Conservation (phyloP, 2,797 vertebrate genomes). For the Podargus strigoides region DNA sequence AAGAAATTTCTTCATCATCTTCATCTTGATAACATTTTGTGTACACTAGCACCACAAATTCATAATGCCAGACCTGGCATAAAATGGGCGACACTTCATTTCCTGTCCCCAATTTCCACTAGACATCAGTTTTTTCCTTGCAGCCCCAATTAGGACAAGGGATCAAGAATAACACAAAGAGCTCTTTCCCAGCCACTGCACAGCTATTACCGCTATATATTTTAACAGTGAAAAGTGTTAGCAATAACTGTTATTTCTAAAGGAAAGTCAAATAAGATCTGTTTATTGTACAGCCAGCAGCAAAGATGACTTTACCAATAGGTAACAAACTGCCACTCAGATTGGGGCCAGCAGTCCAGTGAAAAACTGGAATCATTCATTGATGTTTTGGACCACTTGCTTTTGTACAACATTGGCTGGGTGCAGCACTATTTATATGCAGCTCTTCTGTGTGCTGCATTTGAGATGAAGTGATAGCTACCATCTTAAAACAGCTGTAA, state of each 20-base stretch:
- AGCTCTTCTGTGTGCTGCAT: background rate
- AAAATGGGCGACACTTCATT: background rate
- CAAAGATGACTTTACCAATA: slow-evolving; percentile 47
- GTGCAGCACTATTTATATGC: background rate
- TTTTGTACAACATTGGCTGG: background rate
- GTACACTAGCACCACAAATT: background rate
- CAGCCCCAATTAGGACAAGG: background rate
- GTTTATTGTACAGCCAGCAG: slow-evolving; percentile 16
- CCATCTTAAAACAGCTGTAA: background rate
- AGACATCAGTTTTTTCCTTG: background rate
- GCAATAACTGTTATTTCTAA: slow-evolving; percentile 42
- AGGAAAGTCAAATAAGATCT: slow-evolving; percentile 13
- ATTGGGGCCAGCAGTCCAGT: slow-evolving; percentile 17
- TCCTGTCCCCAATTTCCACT: background rate
- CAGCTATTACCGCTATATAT: background rate
- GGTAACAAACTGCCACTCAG: slow-evolving; percentile 38
- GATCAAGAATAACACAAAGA: background rate
- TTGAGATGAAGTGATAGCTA: background rate
- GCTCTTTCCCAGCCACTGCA: background rate
- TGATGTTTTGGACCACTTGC: background rate
- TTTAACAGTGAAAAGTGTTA: slow-evolving; percentile 19
- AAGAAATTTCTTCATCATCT: background rate
- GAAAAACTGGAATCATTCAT: background rate
- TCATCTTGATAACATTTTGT: background rate
- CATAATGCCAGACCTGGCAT: background rate